phyloP scores from a whole-genome alignment of 2,888 invertebrate genomes.

The Chymomyza caudatula region DNA sequence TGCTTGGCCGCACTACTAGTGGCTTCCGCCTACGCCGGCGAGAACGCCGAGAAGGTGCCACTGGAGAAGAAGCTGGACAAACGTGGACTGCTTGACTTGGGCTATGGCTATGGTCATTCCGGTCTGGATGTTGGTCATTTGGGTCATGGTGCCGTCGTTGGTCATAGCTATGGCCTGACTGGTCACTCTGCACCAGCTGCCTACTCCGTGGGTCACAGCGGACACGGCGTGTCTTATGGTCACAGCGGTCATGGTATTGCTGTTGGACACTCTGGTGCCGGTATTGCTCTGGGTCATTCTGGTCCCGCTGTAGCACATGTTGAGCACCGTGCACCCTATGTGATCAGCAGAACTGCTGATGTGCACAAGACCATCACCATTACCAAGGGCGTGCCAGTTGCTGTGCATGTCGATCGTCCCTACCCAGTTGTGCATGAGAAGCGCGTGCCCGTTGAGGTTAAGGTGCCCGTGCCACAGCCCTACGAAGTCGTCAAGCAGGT shows the following conservation, averaged over 20 bases:
- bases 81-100: slow-evolving; percentile 87
- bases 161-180: slow-evolving; percentile 73
- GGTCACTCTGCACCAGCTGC: slow-evolving; percentile 61
- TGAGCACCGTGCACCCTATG: slow-evolving; percentile 67
- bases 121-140: slow-evolving; percentile 87
- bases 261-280: slow-evolving; percentile 28
- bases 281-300: slow-evolving; percentile 58
- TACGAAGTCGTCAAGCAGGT: slow-evolving; percentile 85
- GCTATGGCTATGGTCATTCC: slow-evolving; percentile 88
- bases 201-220: slow-evolving; percentile 42
- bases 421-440: slow-evolving; percentile 84
- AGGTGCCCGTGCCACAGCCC: slow-evolving; percentile 84
- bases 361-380: slow-evolving; percentile 84
- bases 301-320: no score
- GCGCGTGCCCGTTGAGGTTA: slow-evolving; percentile 81
- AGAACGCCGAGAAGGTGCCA: slow-evolving; percentile 80
- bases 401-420: slow-evolving; percentile 86
- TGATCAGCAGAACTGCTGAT: slow-evolving; percentile 80
- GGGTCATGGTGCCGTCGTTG: slow-evolving; percentile 81
- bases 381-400: slow-evolving; percentile 85
- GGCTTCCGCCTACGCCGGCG: slow-evolving; percentile 84
- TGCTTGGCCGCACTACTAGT: slow-evolving; percentile 86
- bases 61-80: slow-evolving; percentile 89
- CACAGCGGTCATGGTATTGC: slow-evolving; percentile 64
- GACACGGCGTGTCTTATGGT: slow-evolving; percentile 17